phyloP scores from a whole-genome alignment of 1,140 invertebrate species.

The Dreissena rostriformis region DNA sequence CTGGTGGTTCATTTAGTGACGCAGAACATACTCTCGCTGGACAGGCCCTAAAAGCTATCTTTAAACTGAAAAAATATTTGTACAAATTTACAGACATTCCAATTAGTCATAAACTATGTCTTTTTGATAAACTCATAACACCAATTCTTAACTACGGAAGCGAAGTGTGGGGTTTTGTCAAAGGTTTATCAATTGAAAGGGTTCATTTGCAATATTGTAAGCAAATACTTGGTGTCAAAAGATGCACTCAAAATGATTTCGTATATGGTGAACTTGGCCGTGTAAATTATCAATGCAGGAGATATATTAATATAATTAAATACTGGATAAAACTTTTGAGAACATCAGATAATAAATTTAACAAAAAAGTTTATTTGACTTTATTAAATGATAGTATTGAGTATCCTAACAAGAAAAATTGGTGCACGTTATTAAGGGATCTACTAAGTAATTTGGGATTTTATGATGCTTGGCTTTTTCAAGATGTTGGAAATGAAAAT shows the following conservation, averaged over 20 bases:
- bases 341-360: neutral
- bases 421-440: too few species aligned
- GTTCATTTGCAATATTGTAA: constrained; percentile 7
- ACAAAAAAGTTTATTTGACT: too few species aligned
- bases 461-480: neutral
- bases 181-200: too few species aligned
- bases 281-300: neutral
- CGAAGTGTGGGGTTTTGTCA: neutral
- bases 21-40: neutral
- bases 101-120: neutral
- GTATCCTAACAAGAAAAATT: too few species aligned
- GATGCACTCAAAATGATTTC: neutral
- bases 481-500: neutral
- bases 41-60: neutral
- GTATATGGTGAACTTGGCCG: constrained; percentile 4
- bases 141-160: constrained; percentile 1
- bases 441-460: too few species aligned
- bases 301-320: neutral
- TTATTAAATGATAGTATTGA: too few species aligned
- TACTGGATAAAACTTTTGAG: neutral
- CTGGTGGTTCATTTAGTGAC: neutral
- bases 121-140: constrained; percentile 8
- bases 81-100: neutral
- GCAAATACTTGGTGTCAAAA: neutral
- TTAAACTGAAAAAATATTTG: constrained; percentile 1